These are phyloP conservation scores for Samia ricini DNA, from an alignment of 1,140 invertebrate genomes.

Conservation along the genomic window DNA sequence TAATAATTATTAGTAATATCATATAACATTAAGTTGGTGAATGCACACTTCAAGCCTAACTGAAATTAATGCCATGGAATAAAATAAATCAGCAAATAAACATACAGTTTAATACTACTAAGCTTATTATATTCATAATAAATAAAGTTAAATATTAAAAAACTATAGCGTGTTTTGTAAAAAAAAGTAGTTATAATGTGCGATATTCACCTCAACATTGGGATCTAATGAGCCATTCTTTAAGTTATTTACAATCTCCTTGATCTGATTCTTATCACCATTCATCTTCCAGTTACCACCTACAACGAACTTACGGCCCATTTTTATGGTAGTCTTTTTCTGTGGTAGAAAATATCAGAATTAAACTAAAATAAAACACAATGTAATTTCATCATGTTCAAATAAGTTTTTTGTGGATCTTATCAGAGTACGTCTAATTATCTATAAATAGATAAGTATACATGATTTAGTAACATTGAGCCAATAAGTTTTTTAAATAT, in stretches of 20 bases:
- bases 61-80: too few species aligned
- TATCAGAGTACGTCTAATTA: background rate
- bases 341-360: constrained; percentile 11
- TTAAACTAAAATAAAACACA: too few species aligned
- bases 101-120: too few species aligned
- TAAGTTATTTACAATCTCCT: constrained; percentile 90
- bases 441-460: background rate
- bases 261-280: constrained; percentile 84
- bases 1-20: too few species aligned
- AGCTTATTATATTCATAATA: constrained; percentile 15
- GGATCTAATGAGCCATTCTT: constrained; percentile 87
- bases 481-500: background rate
- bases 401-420: too few species aligned
- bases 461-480: background rate
- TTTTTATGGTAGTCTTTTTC: constrained; percentile 55
- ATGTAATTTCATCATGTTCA: too few species aligned
- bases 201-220: constrained; percentile 83
- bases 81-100: too few species aligned
- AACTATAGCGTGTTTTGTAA: too few species aligned
- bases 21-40: too few species aligned
- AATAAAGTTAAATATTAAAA: constrained; percentile 19
- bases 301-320: constrained; percentile 96
- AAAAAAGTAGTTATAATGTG: background rate
- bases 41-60: too few species aligned
- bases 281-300: constrained; percentile 99